Base-by-base conservation (phyloP, 2,113 vertebrate species). In the Cinclus cinclus region DNA sequence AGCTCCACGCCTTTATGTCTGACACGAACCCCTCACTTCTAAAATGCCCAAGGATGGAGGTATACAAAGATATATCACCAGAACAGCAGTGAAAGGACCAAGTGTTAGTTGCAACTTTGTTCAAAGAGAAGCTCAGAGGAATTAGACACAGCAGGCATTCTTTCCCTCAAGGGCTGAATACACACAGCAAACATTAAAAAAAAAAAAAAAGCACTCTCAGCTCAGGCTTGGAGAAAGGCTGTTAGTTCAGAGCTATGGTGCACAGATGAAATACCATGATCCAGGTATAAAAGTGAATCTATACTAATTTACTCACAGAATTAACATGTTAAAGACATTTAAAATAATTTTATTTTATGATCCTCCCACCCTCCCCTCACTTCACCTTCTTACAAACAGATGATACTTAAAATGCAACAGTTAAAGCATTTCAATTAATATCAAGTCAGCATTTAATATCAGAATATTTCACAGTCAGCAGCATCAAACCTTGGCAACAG, bases 111-210 rank as follows among this genome's bases (percentile, higher is more conserved):
- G 77, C 90, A 95, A 96, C 85, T 95, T 76, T 79, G 76, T 87
- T 95, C 90, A 87, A 89, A 95, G 80, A 65, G 76, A 84, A 90
- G 70, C 80, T 37, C 49, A 39, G 77, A 94, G 83, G 93, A 86
- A 92, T 94, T 60, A 83, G 68, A 96, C 88, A 95, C 83, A 94
- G 90, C 73, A 84, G 80, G 92, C 76, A 84, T 96, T 95, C 90
- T 81, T 87, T 62, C 65, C 90, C 77, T 85, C 76, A 37, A 89
- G 86, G 83, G 71, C 88, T 90, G 80, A 90, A 93, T 49, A 81
- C 49, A 73, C 13, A 74, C 33, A 71, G 7, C 6, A 15, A 62
- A 50, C 3, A 67, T 60, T 13, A 5, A 31, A 60, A 49, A 25
- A 49, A 39, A 42, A 46, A 60, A 65, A 25, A 46, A 41, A 0